A percentile compares a stretch with the other conserved stretches of the same genome.
Conservation (phyloP, 1,140 invertebrate genomes). For the Cylas formicarius region DNA sequence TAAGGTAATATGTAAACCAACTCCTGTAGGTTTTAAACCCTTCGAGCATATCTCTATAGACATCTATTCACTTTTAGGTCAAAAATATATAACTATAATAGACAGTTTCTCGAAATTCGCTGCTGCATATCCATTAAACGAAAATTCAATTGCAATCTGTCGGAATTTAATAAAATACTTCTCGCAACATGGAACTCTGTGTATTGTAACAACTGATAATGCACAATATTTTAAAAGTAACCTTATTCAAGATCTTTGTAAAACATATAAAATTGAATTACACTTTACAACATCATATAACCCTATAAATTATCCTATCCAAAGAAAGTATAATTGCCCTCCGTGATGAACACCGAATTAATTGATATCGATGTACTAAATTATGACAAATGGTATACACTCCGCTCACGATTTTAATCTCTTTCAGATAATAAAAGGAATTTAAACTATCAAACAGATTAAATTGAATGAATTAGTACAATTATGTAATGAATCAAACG, state of each 20-base stretch:
- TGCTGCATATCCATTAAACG: conserved; percentile 7
- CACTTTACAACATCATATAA: no score
- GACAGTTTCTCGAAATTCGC: conserved; percentile 19
- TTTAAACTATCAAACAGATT: no score
- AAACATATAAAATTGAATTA: conserved; percentile 1
- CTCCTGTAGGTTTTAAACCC: conserved; percentile 13
- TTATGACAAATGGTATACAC: no score
- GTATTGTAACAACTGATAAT: conserved; percentile 7
- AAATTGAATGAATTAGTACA: no score
- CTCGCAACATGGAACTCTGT: conserved; percentile 1
- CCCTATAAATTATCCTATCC: no score
- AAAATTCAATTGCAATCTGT: conserved; percentile 1
- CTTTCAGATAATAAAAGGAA: no score
- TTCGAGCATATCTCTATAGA: conserved; percentile 18
- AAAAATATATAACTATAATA: conserved; percentile 15
- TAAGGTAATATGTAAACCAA: conserved; percentile 9
- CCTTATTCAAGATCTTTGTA: conserved; percentile 1
- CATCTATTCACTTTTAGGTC: neutral
- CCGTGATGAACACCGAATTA: neutral
- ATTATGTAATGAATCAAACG: no score
- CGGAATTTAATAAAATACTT: conserved; percentile 6
- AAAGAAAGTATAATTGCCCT: conserved; percentile 6
- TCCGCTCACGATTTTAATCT: no score
- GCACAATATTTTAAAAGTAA: conserved; percentile 5
- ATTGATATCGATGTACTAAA: conserved; percentile 4